phyloP scores from a whole-genome alignment of 1,140 invertebrate genomes.

The Drosophila takahashii region DNA sequence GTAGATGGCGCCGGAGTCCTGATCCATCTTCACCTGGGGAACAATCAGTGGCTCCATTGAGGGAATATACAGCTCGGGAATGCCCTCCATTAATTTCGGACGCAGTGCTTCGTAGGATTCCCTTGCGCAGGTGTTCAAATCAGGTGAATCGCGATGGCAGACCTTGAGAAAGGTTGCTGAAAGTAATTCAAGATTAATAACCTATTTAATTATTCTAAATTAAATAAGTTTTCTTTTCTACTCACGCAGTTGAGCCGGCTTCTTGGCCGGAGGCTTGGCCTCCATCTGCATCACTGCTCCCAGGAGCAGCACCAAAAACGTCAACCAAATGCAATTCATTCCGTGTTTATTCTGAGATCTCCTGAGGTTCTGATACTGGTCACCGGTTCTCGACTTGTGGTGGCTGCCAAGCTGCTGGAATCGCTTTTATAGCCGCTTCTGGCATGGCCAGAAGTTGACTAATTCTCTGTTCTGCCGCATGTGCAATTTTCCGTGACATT shows the following conservation, averaged over 20 bases:
- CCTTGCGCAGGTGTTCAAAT: constrained; percentile 86
- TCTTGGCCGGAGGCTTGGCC: constrained; percentile 11
- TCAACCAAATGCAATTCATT: constrained; percentile 35
- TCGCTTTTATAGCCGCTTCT: constrained; percentile 61
- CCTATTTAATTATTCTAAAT: background rate
- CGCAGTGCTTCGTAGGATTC: constrained; percentile 86
- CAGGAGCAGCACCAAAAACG: constrained; percentile 35
- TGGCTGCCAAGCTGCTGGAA: constrained; percentile 17
- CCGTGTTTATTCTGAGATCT: constrained; percentile 3
- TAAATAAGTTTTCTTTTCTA: background rate
- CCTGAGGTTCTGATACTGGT: background rate
- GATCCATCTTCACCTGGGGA: constrained; percentile 85
- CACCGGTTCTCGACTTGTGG: constrained; percentile 26
- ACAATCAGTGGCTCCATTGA: constrained; percentile 87
- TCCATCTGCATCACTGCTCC: constrained; percentile 17
- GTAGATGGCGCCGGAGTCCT: constrained; percentile 78
- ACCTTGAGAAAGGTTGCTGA: constrained; percentile 88
- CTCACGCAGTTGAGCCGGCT: constrained; percentile 57
- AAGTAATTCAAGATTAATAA: constrained; percentile 30
- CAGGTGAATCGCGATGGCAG: constrained; percentile 87
- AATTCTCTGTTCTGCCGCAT: constrained; percentile 59
- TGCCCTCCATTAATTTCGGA: constrained; percentile 86
- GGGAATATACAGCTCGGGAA: constrained; percentile 88
- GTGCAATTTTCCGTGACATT: constrained; percentile 72
- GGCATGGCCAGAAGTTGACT: constrained; percentile 29